Percentiles rank a stretch among this genome's conserved stretches.
Conservation (phyloP, 2,797 vertebrate species). For the Notoglanidium macrostoma region DNA sequence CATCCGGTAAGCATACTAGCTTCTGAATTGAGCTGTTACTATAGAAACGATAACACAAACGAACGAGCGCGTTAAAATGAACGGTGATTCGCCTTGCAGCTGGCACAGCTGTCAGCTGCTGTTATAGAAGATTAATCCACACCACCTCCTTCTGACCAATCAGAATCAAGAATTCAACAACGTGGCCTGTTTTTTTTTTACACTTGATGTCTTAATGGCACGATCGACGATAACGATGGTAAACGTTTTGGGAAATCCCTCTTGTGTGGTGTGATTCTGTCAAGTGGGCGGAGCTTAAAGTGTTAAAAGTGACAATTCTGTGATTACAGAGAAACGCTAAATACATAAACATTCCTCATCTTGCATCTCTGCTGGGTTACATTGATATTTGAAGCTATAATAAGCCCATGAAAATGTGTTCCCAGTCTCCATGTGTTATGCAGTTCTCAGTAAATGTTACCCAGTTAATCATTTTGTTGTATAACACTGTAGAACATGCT, state of each 20-base stretch:
- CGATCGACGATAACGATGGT: background rate
- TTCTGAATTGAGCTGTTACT: background rate
- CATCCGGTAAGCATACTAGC: background rate
- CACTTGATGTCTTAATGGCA: background rate
- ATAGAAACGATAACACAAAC: background rate
- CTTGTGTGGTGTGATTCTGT: background rate
- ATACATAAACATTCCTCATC: background rate
- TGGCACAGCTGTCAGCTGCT: background rate
- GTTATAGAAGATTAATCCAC: background rate
- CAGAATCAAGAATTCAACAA: background rate
- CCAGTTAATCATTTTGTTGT: constrained; percentile 2
- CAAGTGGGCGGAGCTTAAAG: background rate
- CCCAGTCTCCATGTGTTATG: background rate
- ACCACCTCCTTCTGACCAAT: background rate
- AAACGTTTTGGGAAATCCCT: background rate
- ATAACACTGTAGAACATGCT: constrained; percentile 89
- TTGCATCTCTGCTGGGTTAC: background rate
- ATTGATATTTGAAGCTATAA: background rate
- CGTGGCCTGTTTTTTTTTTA: background rate
- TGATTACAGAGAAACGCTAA: background rate
- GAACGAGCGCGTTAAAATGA: background rate
- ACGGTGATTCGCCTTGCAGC: background rate
- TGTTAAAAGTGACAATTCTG: background rate
- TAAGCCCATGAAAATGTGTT: background rate
- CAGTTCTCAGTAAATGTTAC: background rate